Conservation (phyloP, 1,140 invertebrate species). For the Drosophila ficusphila region DNA sequence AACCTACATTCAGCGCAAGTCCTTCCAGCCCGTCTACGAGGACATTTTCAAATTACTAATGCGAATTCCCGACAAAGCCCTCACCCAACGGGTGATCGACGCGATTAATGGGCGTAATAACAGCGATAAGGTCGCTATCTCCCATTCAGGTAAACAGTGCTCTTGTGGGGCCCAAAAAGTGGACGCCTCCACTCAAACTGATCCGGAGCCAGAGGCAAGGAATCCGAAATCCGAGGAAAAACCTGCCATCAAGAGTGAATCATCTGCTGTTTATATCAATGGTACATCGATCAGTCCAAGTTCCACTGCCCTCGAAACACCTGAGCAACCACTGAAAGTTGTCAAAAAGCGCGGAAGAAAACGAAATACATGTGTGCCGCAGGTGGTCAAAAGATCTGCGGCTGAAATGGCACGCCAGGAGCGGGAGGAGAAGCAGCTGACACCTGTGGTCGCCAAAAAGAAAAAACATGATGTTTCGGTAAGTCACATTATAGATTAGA, state of each 20-base stretch:
- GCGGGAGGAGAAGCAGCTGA: constrained; percentile 67
- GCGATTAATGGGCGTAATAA: constrained; percentile 60
- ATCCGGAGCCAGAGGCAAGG: not conserved
- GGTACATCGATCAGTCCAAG: not conserved
- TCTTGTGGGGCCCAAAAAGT: constrained; percentile 34
- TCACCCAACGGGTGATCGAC: constrained; percentile 71
- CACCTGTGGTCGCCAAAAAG: constrained; percentile 46
- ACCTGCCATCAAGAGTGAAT: not conserved
- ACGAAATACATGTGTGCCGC: constrained; percentile 68
- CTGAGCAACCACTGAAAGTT: constrained; percentile 1
- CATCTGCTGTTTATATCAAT: not conserved
- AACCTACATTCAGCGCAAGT: constrained; percentile 66
- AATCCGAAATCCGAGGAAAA: not conserved
- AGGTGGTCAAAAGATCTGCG: constrained; percentile 71
- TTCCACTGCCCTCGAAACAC: not conserved
- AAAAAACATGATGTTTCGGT: constrained; percentile 32
- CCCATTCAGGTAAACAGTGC: constrained; percentile 51
- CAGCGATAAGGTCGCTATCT: constrained; percentile 50
- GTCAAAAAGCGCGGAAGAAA: constrained; percentile 69
- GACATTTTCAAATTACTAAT: constrained; percentile 73
- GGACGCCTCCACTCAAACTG: constrained; percentile 58
- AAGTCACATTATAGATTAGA: constrained; percentile 7
- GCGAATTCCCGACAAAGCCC: constrained; percentile 66
- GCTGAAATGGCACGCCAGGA: constrained; percentile 65
- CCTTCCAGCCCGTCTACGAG: constrained; percentile 52